Evolutionary conservation across 2,113 vertebrate genomes (phyloP), one percentile per base, ranked within the genome.

Genomic region (Campylorhamphus procurvoides): DNA sequence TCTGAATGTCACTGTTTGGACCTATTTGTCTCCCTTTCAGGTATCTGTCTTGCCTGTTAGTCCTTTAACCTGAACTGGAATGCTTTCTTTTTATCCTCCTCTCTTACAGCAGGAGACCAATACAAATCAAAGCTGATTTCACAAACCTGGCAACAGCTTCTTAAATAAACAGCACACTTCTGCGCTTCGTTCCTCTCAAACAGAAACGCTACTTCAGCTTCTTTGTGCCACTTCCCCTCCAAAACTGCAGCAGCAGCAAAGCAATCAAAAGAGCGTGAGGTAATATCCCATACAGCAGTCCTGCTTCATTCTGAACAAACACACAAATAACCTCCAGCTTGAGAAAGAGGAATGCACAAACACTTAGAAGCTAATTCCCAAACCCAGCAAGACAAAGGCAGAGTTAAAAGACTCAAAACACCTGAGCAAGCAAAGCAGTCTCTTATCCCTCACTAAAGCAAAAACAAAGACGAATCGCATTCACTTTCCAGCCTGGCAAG

Each of bases 371-470:
- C 15, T 52, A 97, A 97, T 95, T 92, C 90, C 62, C 78, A 94
- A 92, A 59, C 64, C 73, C 35, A 52, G 81, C 66, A 68, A 96
- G 89, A 92, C 66, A 94, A 95, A 95, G 68, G 87, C 64, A 85
- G 71, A 87, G 80, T 84, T 83, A 68, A 94, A 88, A 86, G 86
- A 66, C 74, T 56, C 72, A 90, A 83, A 97, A 96, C 89, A 94
- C 94, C 87, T 95, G 95, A 96, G 94, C 94, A 95, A 96, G 87
- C 94, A 96, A 96, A 96, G 92, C 68, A 82, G 59, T 47, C 89
- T 96, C 72, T 90, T 76, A 64, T 53, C 49, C 90, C 77, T 84
- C 1, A 0, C 66, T 76, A 92, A 93, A 93, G 85, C 60, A 40
- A 94, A 96, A 81, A 95, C 66, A 46, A 53, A 82, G 73, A 60